Conservation (phyloP, 2,888 invertebrate genomes). For the Chrysolina haemoptera region DNA sequence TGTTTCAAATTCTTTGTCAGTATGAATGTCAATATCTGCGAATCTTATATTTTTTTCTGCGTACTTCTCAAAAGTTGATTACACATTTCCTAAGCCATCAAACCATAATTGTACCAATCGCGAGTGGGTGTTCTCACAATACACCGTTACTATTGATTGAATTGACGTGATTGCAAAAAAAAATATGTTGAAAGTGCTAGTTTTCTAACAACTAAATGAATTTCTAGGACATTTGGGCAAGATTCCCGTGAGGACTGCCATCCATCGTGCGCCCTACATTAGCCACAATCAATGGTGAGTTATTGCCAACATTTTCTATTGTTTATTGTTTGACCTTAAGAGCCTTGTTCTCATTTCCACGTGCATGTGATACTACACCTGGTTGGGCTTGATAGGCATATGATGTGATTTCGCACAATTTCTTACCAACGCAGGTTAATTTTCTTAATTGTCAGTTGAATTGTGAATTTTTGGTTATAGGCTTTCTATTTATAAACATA, state of each 20-base stretch:
- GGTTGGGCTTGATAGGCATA: neutral
- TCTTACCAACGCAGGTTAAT: neutral
- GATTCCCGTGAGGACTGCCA: constrained; percentile 58
- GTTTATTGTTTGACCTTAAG: constrained; percentile 26
- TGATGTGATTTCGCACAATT: neutral
- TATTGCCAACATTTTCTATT: constrained; percentile 35
- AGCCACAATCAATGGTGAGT: constrained; percentile 60
- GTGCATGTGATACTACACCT: constrained; percentile 23
- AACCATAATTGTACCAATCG: constrained; percentile 30
- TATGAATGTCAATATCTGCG: constrained; percentile 49
- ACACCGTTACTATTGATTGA: constrained; percentile 51
- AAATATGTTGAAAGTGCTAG: constrained; percentile 40
- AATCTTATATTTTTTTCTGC: constrained; percentile 42
- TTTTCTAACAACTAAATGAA: constrained; percentile 47
- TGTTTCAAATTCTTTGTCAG: constrained; percentile 58
- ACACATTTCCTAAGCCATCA: constrained; percentile 28
- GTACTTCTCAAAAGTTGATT: constrained; percentile 22
- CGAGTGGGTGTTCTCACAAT: constrained; percentile 44
- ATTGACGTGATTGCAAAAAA: constrained; percentile 47
- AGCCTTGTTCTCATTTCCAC: constrained; percentile 13
- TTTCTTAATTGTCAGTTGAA: neutral
- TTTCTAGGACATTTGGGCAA: constrained; percentile 56
- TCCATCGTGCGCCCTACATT: constrained; percentile 54
- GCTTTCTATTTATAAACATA: neutral
- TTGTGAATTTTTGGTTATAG: constrained; percentile 8